phyloP scores from a whole-genome alignment of 92 coral and sea anemone species.

The Phymanthus crucifer region DNA sequence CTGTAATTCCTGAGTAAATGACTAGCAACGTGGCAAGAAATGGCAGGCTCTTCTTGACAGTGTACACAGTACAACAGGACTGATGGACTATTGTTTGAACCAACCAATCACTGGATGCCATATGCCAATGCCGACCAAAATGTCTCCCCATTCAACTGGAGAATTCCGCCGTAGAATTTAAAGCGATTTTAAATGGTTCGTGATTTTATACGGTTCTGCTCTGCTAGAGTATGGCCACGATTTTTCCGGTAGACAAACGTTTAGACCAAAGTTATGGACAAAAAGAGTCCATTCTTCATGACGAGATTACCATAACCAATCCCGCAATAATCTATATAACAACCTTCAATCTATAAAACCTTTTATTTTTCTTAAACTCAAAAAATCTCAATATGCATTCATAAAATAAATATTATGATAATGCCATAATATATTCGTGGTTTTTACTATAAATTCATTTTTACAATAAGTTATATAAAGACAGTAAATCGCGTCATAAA shows the following conservation, averaged over 20 bases:
- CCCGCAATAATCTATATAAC: neutral
- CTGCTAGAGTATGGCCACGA: no score
- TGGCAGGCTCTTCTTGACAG: constrained; percentile 28
- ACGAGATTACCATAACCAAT: neutral
- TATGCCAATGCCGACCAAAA: no score
- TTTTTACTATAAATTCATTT: no score
- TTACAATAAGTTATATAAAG: neutral
- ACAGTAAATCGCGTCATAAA: neutral
- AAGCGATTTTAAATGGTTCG: no score
- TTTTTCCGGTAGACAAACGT: no score
- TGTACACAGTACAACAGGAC: neutral
- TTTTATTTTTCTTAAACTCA: neutral
- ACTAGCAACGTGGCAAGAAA: constrained; percentile 56
- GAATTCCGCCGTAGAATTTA: no score
- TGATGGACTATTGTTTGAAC: neutral
- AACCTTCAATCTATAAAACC: neutral
- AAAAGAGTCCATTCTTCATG: neutral
- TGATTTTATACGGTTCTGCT: no score
- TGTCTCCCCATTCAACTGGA: no score
- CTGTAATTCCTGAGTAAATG: neutral
- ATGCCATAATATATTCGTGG: neutral
- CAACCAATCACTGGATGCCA: constrained; percentile 33
- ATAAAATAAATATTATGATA: neutral
- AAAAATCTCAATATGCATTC: neutral
- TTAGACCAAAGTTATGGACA: neutral